Evolutionary conservation across 2,113 vertebrate genomes (phyloP), one percentile per base, ranked within the genome.

Genomic region (Arvicanthis niloticus): DNA sequence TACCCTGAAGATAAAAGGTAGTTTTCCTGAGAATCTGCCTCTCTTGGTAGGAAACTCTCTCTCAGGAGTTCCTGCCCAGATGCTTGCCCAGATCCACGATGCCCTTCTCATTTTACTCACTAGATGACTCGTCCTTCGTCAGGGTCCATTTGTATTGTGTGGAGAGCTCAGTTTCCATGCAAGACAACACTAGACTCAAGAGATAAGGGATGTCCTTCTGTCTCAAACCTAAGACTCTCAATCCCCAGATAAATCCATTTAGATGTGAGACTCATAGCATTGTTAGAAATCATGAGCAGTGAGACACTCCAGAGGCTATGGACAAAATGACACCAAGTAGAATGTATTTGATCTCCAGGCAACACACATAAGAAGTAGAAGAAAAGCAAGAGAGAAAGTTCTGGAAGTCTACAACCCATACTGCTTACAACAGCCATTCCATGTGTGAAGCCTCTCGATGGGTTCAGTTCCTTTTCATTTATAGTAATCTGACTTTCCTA

Each of bases 1-100:
- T 77, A 76, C 29, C 91, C 15, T 87, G 68, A 26, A 58, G 67
- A 17, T 92, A n/a, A 95, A 95, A 89, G 62, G 24, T 19, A 91
- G 58, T 65, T 82, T 91, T 60, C 48, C 42, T 65, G 65, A 75
- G 48, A 92, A 48, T 65, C 16, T 77, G 37, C 12, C 42, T 91
- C 40, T 84, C 42, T 26, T n/a, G 15, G 34, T 91, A 19, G 90
- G 37, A 92, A 93, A 45, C 45, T 53, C 42, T 24, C 68, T 60
- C 45, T 67, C 19, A 76, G 68, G 67, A 15, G 21, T 26, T 6
- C 60, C 10, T 62, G 13, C 15, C 34, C 21, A 82, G 26, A 37
- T 45, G 9, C 58, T 19, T n/a, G 37, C 51, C 31, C 73, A 76
- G n/a, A 31, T 73, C 3, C 15, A 34, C 0, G 2, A 29, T 76